These are phyloP conservation scores for Microcebus lehilahytsara DNA, from an alignment of 2,113 vertebrate species.

Conservation along the genomic window DNA sequence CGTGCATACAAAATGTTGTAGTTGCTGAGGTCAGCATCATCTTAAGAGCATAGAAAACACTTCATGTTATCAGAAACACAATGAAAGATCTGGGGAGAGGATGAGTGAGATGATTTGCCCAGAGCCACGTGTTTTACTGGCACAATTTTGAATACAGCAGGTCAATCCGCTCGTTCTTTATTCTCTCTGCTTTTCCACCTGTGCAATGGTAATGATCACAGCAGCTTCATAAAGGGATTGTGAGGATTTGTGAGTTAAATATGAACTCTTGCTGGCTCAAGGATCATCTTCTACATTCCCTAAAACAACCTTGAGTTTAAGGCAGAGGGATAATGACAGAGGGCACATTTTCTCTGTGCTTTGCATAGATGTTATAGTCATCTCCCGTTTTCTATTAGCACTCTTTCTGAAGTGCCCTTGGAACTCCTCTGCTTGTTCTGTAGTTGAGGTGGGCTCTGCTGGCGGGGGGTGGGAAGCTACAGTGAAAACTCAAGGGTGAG, in stretches of 20 bases:
- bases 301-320: constrained; percentile 61
- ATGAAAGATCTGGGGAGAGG: neutral
- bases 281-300: constrained; percentile 40
- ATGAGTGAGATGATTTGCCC: constrained; percentile 41
- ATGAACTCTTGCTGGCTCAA: constrained; percentile 54
- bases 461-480: neutral
- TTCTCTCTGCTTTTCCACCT: constrained; percentile 51
- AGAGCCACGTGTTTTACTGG: constrained; percentile 34
- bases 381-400: constrained; percentile 20
- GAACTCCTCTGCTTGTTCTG: constrained; percentile 33
- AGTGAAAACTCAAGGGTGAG: neutral
- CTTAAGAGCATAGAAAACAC: neutral
- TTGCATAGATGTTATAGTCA: neutral
- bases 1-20: neutral
- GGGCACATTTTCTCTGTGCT: constrained; percentile 43
- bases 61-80: constrained; percentile 33
- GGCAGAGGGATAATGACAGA: constrained; percentile 15
- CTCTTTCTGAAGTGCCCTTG: constrained; percentile 32
- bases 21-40: constrained; percentile 7
- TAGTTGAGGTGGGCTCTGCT: neutral
- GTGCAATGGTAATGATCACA: constrained; percentile 48
- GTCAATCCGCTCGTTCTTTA: neutral
- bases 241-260: constrained; percentile 57
- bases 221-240: constrained; percentile 46
- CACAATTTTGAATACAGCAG: constrained; percentile 48